These are phyloP conservation scores for Gonioctena quinquepunctata DNA, from an alignment of 1,140 invertebrate species.

Conservation along the genomic window DNA sequence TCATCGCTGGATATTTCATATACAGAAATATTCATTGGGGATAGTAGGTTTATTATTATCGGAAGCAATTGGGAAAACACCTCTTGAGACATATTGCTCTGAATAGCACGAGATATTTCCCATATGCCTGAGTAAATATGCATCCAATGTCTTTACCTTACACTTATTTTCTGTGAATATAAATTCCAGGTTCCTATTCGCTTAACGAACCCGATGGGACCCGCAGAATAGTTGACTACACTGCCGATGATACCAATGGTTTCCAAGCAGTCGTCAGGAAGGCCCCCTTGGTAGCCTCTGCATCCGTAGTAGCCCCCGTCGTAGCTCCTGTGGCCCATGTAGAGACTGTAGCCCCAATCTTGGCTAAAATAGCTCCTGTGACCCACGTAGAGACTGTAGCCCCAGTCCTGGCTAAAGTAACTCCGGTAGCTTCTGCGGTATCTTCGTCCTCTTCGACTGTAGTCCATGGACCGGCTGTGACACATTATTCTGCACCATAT, in stretches of 20 bases:
- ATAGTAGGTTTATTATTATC: too few relatives aligned
- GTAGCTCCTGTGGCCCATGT: slow-evolving; percentile 44
- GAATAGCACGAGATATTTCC: too few relatives aligned
- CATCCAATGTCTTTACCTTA: too few relatives aligned
- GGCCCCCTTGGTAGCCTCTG: slow-evolving; percentile 32
- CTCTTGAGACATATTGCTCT: too few relatives aligned
- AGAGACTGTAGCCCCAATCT: slow-evolving; percentile 32
- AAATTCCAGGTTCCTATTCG: slow-evolving; percentile 17
- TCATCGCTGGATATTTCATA: too few relatives aligned
- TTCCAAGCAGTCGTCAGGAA: slow-evolving; percentile 56
- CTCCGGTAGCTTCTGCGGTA: neutral
- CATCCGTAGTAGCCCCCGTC: slow-evolving; percentile 28
- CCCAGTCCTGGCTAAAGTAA: neutral
- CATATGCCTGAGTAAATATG: too few relatives aligned
- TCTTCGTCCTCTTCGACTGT: slow-evolving; percentile 3
- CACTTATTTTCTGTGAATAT: too few relatives aligned
- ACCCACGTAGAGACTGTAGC: slow-evolving; percentile 34
- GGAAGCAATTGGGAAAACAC: too few relatives aligned
- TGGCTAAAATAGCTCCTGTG: slow-evolving; percentile 47
- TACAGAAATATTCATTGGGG: too few relatives aligned
- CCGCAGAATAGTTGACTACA: slow-evolving; percentile 66
- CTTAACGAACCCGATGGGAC: slow-evolving; percentile 64
- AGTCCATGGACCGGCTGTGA: neutral
- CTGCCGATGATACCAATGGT: slow-evolving; percentile 60
- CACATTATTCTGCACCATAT: neutral